A percentile compares a stretch with the other conserved stretches of the same genome.
phyloP scores from a whole-genome alignment of 2,888 invertebrate genomes.

The Orchestes rusci region DNA sequence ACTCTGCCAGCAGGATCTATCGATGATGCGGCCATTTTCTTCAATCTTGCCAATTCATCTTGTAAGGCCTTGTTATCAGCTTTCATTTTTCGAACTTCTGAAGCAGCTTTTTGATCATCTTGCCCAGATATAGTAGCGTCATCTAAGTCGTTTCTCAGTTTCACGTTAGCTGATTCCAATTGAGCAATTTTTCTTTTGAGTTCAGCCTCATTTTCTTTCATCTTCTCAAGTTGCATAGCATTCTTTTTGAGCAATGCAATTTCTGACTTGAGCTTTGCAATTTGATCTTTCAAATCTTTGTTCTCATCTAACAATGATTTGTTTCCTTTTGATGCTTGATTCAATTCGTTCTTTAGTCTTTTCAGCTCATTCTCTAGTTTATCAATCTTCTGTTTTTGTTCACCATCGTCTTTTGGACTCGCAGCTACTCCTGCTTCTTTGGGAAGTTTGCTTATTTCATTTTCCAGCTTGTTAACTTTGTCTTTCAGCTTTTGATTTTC shows the following conservation, averaged over 20 bases:
- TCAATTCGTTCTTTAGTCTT: constrained; percentile 18
- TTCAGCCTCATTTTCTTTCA: constrained; percentile 24
- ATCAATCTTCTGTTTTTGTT: constrained; percentile 24
- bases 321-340: constrained; percentile 9
- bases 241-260: constrained; percentile 20
- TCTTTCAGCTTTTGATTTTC: constrained; percentile 28
- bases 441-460: constrained; percentile 23
- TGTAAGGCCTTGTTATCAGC: constrained; percentile 24
- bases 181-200: constrained; percentile 24
- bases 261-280: constrained; percentile 21
- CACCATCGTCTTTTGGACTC: neutral
- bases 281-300: constrained; percentile 11
- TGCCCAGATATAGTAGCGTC: constrained; percentile 9
- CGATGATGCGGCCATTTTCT: constrained; percentile 11
- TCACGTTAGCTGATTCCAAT: constrained; percentile 26
- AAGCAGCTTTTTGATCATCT: constrained; percentile 9
- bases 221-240: constrained; percentile 17
- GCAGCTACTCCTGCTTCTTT: no score
- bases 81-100: no score
- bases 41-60: constrained; percentile 18
- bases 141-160: constrained; percentile 24
- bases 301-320: constrained; percentile 10
- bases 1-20: neutral
- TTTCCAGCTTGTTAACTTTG: constrained; percentile 24
- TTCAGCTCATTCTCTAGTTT: constrained; percentile 26